A percentile compares a stretch with the other conserved stretches of the same genome.
These are phyloP conservation scores for Cydia fagiglandana DNA, from an alignment of 1,140 invertebrate genomes.

Conservation along the genomic window DNA sequence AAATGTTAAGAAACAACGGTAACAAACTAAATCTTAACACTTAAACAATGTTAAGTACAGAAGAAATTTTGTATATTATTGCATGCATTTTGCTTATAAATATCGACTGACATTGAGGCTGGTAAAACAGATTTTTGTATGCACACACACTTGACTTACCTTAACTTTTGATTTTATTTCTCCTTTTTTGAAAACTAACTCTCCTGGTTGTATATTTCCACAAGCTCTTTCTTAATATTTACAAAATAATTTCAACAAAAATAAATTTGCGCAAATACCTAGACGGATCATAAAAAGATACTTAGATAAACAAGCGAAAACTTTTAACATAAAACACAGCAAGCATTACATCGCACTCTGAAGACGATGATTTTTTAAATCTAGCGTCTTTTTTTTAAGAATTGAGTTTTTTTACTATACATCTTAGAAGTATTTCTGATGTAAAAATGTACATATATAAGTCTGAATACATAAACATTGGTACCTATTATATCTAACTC, in stretches of 20 bases:
- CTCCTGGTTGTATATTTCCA: too few species aligned
- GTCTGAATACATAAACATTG: too few species aligned
- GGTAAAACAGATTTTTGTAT: too few species aligned
- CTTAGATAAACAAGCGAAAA: neutral
- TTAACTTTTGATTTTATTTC: neutral
- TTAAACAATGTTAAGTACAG: too few species aligned
- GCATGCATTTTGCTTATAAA: too few species aligned
- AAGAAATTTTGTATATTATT: too few species aligned
- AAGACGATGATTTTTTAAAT: neutral
- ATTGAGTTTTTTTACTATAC: neutral
- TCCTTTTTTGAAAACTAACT: neutral
- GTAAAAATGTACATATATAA: neutral
- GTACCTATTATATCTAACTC: too few species aligned
- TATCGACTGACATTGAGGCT: too few species aligned
- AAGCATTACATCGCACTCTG: neutral
- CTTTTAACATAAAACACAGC: constrained; percentile 2
- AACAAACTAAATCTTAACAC: too few species aligned
- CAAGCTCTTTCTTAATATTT: neutral
- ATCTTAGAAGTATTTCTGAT: too few species aligned
- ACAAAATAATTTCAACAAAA: neutral
- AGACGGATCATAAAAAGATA: neutral
- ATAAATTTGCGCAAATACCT: neutral
- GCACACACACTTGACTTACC: too few species aligned
- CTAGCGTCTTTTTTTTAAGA: constrained; percentile 4
- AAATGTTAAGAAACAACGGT: too few species aligned